Evolutionary conservation across 30 jellyfish, hydroid and myxozoan genomes (phyloP).

Genomic region (Phacellophora camtschatica): DNA sequence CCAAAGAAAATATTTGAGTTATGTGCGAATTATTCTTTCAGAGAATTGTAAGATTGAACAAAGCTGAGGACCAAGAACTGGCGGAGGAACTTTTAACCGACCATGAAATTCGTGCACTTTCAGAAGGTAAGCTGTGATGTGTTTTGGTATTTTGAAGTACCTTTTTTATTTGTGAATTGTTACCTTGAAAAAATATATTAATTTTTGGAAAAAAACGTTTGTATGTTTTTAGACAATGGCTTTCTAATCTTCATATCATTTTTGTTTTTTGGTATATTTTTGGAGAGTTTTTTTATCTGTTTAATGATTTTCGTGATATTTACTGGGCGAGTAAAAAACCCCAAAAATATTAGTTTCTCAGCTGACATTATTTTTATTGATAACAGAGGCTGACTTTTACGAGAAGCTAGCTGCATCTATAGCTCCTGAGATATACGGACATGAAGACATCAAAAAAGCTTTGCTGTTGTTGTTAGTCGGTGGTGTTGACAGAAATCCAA

Average conservation of each 20-base stretch:
- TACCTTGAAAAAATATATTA: too few relatives aligned
- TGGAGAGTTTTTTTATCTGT: too few relatives aligned
- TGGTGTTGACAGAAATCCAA: conserved; percentile 93
- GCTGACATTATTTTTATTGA: too few relatives aligned
- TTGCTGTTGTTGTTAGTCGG: conserved; percentile 93
- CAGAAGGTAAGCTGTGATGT: conserved; percentile 63
- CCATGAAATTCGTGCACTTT: conserved; percentile 79
- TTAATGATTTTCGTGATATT: too few relatives aligned
- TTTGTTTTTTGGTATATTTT: too few relatives aligned
- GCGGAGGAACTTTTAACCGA: conserved; percentile 77
- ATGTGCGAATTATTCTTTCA: conserved; percentile 2
- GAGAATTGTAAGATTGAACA: conserved; percentile 92
- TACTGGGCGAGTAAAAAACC: too few relatives aligned
- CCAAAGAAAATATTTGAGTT: too few relatives aligned
- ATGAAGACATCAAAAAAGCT: conserved; percentile 97
- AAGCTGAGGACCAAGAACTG: conserved; percentile 87
- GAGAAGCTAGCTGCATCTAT: conserved; percentile 95
- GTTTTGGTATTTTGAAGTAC: neutral
- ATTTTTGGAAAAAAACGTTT: too few relatives aligned
- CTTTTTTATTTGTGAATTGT: too few relatives aligned
- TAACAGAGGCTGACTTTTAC: conserved; percentile 89
- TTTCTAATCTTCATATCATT: too few relatives aligned
- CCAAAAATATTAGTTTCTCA: too few relatives aligned
- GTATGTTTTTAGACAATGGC: too few relatives aligned
- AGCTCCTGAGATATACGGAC: conserved; percentile 99